phyloP scores from a whole-genome alignment of 2,888 invertebrate genomes.

The Lasiommata megera region DNA sequence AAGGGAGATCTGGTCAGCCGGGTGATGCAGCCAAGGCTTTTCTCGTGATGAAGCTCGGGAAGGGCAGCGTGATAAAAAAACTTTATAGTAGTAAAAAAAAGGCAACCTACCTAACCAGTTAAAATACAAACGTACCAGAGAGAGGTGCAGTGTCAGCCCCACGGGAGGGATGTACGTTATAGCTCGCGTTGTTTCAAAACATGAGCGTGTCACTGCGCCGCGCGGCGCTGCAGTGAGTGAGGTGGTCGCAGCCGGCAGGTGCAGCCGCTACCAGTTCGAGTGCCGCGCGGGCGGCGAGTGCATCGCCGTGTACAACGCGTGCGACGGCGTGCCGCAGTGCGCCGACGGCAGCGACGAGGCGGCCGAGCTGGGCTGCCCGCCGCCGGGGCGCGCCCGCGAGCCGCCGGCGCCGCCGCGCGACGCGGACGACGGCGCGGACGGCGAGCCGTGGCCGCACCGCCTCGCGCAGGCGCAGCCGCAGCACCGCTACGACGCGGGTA shows the following conservation, averaged over 20 bases:
- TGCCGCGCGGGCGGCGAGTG: conserved; percentile 93
- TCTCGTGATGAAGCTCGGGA: no score
- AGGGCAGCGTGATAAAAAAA: no score
- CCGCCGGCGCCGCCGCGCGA: not conserved
- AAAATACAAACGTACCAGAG: no score
- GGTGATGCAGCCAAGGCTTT: no score
- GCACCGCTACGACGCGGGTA: conserved; percentile 48
- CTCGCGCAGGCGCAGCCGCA: conserved; percentile 66
- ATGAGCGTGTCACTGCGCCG: no score
- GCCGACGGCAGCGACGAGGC: conserved; percentile 96
- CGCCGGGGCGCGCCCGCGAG: conserved; percentile 36
- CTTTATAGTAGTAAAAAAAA: no score
- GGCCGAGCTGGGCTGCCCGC: conserved; percentile 89
- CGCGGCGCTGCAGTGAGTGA: not conserved
- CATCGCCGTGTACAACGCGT: conserved; percentile 96
- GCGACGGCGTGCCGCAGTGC: conserved; percentile 96
- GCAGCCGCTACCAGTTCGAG: conserved; percentile 93
- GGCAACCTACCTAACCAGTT: no score
- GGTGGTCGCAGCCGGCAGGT: conserved; percentile 69
- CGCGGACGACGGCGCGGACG: conserved; percentile 26
- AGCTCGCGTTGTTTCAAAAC: no score
- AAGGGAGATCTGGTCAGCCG: no score
- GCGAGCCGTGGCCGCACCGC: conserved; percentile 68
- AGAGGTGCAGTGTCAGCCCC: no score
- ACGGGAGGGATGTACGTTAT: no score